Percentiles rank a stretch among this genome's conserved stretches.
Conservation (phyloP, 2,113 vertebrate genomes). For the Burhinus bistriatus region DNA sequence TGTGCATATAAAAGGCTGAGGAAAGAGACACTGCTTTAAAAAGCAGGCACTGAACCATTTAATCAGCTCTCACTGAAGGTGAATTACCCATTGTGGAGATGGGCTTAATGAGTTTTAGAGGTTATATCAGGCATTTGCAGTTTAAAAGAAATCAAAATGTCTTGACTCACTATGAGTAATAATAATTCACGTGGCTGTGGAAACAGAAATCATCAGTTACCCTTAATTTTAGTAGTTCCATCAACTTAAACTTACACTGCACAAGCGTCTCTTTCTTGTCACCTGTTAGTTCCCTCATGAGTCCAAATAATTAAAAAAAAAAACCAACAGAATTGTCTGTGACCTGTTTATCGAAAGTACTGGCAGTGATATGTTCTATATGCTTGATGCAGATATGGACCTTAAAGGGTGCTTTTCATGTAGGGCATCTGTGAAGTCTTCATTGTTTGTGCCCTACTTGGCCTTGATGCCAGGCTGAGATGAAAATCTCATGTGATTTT, state of each 20-base stretch:
- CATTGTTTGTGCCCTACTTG: not conserved
- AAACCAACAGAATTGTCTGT: not conserved
- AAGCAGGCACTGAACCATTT: not conserved
- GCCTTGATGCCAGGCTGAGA: not conserved
- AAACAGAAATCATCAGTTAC: not conserved
- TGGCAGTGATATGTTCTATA: not conserved
- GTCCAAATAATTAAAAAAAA: not conserved
- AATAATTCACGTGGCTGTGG: not conserved
- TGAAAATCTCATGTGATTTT: not conserved
- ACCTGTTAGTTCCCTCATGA: not conserved
- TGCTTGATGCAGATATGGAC: not conserved
- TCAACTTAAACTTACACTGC: not conserved
- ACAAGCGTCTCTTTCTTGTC: not conserved
- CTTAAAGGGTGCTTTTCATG: not conserved
- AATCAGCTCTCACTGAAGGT: not conserved
- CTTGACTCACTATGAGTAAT: not conserved
- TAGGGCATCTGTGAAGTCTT: not conserved
- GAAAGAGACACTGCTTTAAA: not conserved
- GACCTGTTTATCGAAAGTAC: not conserved
- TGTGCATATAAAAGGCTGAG: not conserved
- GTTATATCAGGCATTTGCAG: not conserved
- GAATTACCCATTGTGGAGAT: not conserved
- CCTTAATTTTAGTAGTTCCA: not conserved
- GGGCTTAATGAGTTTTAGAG: not conserved
- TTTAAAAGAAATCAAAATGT: not conserved